These are phyloP conservation scores for Dendrocopos noguchii DNA, from an alignment of 2,113 vertebrate species.

Conservation along the genomic window DNA sequence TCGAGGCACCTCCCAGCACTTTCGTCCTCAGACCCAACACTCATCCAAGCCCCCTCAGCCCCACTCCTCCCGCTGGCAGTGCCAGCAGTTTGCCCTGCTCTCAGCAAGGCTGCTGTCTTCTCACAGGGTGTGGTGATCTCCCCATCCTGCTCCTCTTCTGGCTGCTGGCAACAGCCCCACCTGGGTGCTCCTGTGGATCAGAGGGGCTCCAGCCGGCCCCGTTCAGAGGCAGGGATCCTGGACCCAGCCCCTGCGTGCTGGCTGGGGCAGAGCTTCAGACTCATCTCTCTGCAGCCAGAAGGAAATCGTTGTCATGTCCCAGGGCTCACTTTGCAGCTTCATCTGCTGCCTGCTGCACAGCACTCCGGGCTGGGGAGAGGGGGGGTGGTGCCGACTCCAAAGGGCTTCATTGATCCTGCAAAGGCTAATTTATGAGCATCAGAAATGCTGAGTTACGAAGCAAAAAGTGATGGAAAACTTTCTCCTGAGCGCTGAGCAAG, in stretches of 20 bases:
- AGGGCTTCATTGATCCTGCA: conserved; percentile 44
- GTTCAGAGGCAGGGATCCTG: not conserved
- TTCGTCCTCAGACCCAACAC: not conserved
- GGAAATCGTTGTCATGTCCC: conserved; percentile 64
- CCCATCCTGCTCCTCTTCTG: not conserved
- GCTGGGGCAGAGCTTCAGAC: not conserved
- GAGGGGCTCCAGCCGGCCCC: not conserved
- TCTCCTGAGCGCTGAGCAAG: conserved; percentile 27
- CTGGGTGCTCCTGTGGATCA: rapidly evolving
- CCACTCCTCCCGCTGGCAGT: not conserved
- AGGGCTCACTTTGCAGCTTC: conserved; percentile 53
- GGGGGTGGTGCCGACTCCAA: not conserved
- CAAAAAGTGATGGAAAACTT: conserved; percentile 59
- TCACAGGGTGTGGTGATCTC: not conserved
- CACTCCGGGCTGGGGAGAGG: not conserved
- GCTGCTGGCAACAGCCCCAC: not conserved
- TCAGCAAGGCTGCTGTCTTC: rapidly evolving
- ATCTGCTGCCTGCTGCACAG: conserved; percentile 22
- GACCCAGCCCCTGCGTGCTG: not conserved
- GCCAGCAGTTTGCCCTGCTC: not conserved
- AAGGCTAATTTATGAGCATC: conserved; percentile 54
- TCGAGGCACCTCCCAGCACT: not conserved
- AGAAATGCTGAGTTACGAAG: conserved; percentile 60
- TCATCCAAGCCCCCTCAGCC: not conserved
- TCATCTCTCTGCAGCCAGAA: conserved; percentile 38